These are phyloP conservation scores for Trissolcus japonicus DNA, from an alignment of 2,888 invertebrate species.

Conservation along the genomic window DNA sequence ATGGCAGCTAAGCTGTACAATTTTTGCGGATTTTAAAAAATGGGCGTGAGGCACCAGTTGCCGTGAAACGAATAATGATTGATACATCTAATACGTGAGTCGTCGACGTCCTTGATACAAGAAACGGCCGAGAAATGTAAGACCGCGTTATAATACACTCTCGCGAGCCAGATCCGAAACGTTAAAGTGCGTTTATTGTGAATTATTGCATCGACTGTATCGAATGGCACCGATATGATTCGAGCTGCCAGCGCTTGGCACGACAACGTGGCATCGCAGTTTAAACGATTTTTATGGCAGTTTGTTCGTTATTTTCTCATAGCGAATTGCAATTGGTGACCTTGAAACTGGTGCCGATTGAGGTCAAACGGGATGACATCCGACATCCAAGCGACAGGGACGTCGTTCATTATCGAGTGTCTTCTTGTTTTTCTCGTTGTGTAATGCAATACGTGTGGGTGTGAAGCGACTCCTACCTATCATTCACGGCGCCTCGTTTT, in stretches of 20 bases:
- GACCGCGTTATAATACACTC: constrained; percentile 3
- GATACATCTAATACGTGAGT: too few species aligned
- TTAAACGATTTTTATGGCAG: constrained; percentile 61
- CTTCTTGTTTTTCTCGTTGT: constrained; percentile 25
- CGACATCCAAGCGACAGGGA: constrained; percentile 24
- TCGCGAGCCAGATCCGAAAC: constrained; percentile 22
- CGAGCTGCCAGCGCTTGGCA: constrained; percentile 46
- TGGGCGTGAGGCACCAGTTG: background rate
- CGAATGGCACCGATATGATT: constrained; percentile 57
- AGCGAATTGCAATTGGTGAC: constrained; percentile 61
- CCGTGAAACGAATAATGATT: too few species aligned
- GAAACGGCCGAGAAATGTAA: constrained; percentile 19
- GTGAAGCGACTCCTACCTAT: background rate
- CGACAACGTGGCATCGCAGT: constrained; percentile 46
- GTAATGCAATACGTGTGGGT: background rate
- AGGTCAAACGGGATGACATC: constrained; percentile 61
- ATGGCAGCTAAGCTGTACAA: too few species aligned
- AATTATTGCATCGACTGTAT: constrained; percentile 45
- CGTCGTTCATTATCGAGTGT: constrained; percentile 17
- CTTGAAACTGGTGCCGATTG: constrained; percentile 60
- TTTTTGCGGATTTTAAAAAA: too few species aligned
- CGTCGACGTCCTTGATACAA: too few species aligned
- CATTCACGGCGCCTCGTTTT: background rate
- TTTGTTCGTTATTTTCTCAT: constrained; percentile 47
- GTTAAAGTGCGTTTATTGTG: constrained; percentile 40